These are phyloP conservation scores for Temnothorax unifasciatus DNA, from an alignment of 2,888 invertebrate genomes.

Conservation along the genomic window DNA sequence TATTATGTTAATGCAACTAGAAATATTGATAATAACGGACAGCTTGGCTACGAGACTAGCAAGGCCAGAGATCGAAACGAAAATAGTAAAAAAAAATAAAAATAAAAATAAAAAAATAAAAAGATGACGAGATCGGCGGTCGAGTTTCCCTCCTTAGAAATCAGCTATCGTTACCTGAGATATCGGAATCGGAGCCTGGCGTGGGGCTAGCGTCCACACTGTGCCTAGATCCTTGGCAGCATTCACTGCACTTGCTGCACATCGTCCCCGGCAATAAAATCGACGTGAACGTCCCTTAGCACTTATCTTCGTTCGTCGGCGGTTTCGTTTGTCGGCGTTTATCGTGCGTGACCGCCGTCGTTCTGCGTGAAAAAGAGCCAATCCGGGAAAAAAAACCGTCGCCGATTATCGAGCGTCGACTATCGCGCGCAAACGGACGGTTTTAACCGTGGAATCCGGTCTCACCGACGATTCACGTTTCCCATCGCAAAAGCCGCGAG, in stretches of 20 bases:
- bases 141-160: slow-evolving; percentile 22
- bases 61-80: slow-evolving; percentile 25
- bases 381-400: slow-evolving; percentile 1
- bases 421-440: slow-evolving; percentile 24
- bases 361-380: slow-evolving; percentile 23
- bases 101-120: not conserved
- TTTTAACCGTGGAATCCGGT: slow-evolving; percentile 10
- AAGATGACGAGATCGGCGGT: not conserved
- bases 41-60: not conserved
- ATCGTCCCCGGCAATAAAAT: slow-evolving; percentile 76
- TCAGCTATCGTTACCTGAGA: slow-evolving; percentile 81
- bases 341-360: slow-evolving; percentile 43
- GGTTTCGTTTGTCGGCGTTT: slow-evolving; percentile 24
- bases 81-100: not conserved
- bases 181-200: slow-evolving; percentile 83
- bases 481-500: slow-evolving; percentile 24
- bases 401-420: slow-evolving; percentile 50
- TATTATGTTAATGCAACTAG: slow-evolving; percentile 11
- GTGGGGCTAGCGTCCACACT: slow-evolving; percentile 83
- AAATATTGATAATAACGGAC: slow-evolving; percentile 11
- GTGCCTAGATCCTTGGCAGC: slow-evolving; percentile 85
- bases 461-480: not conserved
- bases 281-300: slow-evolving; percentile 46
- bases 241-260: slow-evolving; percentile 87
- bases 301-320: slow-evolving; percentile 41